Percentiles rank a stretch among this genome's conserved stretches.
Conservation (phyloP, 2,113 vertebrate species). For the Siniperca chuatsi region DNA sequence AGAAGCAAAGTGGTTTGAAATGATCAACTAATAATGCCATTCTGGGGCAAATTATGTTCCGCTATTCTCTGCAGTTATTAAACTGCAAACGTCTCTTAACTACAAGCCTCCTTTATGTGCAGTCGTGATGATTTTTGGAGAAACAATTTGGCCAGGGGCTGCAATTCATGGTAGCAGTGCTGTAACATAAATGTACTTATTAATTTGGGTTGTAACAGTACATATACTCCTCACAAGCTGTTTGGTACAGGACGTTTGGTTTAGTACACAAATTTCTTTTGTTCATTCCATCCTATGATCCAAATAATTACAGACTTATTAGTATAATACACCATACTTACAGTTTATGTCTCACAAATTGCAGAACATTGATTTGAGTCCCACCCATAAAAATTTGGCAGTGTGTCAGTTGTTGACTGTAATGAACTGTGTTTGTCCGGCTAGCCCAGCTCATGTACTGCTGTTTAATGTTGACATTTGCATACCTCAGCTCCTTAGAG, state of each 20-base stretch:
- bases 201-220: slow-evolving; percentile 5
- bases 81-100: slow-evolving; percentile 18
- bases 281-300: background rate
- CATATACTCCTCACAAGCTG: background rate
- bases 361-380: background rate
- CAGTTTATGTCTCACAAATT: background rate
- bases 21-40: slow-evolving; percentile 36
- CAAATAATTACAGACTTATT: background rate
- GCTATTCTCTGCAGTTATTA: slow-evolving; percentile 26
- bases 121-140: slow-evolving; percentile 26
- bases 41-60: slow-evolving; percentile 35
- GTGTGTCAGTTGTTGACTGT: background rate
- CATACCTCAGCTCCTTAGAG: background rate
- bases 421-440: too few species aligned
- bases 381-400: background rate
- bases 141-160: slow-evolving; percentile 21
- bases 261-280: background rate
- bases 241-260: background rate
- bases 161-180: slow-evolving; percentile 10
- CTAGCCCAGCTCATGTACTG: background rate
- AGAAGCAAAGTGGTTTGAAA: slow-evolving; percentile 51
- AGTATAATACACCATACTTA: background rate
- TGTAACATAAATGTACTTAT: slow-evolving; percentile 31
- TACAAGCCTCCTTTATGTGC: slow-evolving; percentile 2
- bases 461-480: background rate